Evolutionary conservation across 2,888 invertebrate genomes (phyloP).

Genomic region (Apeira syringaria): DNA sequence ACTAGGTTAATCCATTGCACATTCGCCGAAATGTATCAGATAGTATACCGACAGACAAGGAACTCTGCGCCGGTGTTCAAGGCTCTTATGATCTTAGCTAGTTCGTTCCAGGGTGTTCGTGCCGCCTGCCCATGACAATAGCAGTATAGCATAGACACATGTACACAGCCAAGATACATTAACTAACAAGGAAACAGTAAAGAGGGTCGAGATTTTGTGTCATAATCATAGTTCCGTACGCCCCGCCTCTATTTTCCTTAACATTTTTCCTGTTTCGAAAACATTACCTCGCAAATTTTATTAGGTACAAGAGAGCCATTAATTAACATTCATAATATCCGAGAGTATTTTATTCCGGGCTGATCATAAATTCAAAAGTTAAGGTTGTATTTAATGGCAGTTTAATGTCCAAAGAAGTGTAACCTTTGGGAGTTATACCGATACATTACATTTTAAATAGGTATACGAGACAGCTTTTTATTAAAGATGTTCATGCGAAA

Average conservation of each 20-base stretch:
- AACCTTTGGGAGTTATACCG: neutral
- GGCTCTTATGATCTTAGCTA: too few relatives aligned
- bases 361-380: slow-evolving; percentile 23
- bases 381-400: slow-evolving; percentile 15
- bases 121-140: too few relatives aligned
- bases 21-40: too few relatives aligned
- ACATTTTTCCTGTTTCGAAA: slow-evolving; percentile 20
- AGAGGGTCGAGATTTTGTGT: slow-evolving; percentile 4
- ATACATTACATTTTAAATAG: too few relatives aligned
- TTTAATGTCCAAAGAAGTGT: slow-evolving; percentile 8
- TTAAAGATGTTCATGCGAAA: too few relatives aligned
- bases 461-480: too few relatives aligned
- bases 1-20: too few relatives aligned
- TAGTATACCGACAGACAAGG: too few relatives aligned
- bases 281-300: slow-evolving; percentile 16
- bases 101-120: too few relatives aligned
- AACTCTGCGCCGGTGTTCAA: too few relatives aligned
- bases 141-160: too few relatives aligned
- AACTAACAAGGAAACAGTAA: slow-evolving; percentile 1
- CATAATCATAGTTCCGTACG: slow-evolving; percentile 19
- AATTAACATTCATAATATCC: slow-evolving; percentile 31
- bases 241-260: slow-evolving; percentile 18
- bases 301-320: slow-evolving; percentile 20
- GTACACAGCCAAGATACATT: neutral
- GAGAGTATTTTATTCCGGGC: slow-evolving; percentile 21